Base-by-base conservation (phyloP, 2,888 invertebrate species). In the Lasioglossum morio region DNA sequence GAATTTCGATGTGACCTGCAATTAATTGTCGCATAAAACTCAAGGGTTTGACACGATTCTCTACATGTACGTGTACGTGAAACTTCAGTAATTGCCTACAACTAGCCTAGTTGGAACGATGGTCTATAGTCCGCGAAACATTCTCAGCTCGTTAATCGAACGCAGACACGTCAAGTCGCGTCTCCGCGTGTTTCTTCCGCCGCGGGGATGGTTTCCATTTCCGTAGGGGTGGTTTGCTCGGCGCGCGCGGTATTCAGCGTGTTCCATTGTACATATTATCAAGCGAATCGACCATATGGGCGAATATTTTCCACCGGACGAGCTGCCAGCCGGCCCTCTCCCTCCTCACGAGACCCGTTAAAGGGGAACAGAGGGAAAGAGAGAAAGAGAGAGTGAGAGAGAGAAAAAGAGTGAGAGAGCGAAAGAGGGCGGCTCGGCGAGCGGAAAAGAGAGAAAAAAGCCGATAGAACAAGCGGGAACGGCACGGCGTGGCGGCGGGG, bases 91-190 rank as follows among this genome's bases (percentile, higher is more conserved):
- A 30, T 63, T 30, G 12, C 16, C 7, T 19, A 19, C 16, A 19
- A 19, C 19, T 19, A 30, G 0, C 2, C 81, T 81, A 79, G 60
- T 75, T 81, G 77, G 78, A 89, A 84, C 74, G 79, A 72, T 75
- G 48, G 72, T 70, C 79, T 86, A 88, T 81, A 80, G 82, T 87
- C 79, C 80, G 79, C 48, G 40, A 63, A 73, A 79, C 79, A 63
- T 79, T 37, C 73, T 34, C 23, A 40, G n/a, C 76, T 43, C 63
- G 63, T 78, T 63, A 78, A 87, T 75, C n/a, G 83, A 74, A 75
- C 43, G 72, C 34, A 5, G 37, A 53, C 48, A 40, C 66, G 79
- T 75, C 34, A 43, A 34, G 30, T 69, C 73, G 43, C 16, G 30
- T 40, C 8, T 30, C 34, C 0, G 16, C 1, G 69, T n/a, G 46